Base-by-base conservation (phyloP, 2,113 vertebrate species). In the Albula goreensis region DNA sequence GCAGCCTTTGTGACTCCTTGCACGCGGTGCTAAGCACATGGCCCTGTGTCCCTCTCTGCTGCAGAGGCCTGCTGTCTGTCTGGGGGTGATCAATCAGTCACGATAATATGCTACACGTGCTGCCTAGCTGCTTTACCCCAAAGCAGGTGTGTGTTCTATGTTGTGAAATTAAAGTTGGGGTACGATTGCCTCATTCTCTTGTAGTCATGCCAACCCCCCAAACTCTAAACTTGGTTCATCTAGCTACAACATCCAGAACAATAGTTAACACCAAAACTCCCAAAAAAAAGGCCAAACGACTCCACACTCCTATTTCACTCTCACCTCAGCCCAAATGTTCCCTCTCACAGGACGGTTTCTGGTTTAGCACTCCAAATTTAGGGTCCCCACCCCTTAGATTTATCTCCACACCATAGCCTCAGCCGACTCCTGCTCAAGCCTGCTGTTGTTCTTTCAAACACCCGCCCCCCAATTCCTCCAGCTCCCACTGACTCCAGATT, bases 101-200 rank as follows among this genome's bases (percentile, higher is more conserved):
- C 49, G 63, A 9, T 82, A 82, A 86, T 80, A 51, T 48, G 85
- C 60, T 48, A 66, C 85, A 56, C 80, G 52, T 49, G 48, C n/a
- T 49, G 19, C 70, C n/a, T 52, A 9, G 83, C 50, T 78, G 80
- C 80, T 11, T 31, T 8, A 31, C 17, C 79, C 85, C 53, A 8
- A 82, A 12, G 41, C 80, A n/a, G 49, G 9, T 22, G 10, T 49
- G 25, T 50, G 15, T 31, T 53, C 60, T 60, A 0, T 8, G 6
- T 48, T n/a, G 84, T 2, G 49, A 78, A 12, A n/a, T 17, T 13
- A 2, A 56, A 4, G 52, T 19, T 8, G 25, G 49, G 60, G 10
- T 57, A 50, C 60, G 81, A 12, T 15, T 17, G 7, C 25, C 4
- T 79, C 60, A 22, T 80, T 22, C 19, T 51, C 25, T 3, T 48